Evolutionary conservation across 2,888 invertebrate species (phyloP), one percentile per base, ranked within the genome.

Genomic region (Coecobrya sp.): DNA sequence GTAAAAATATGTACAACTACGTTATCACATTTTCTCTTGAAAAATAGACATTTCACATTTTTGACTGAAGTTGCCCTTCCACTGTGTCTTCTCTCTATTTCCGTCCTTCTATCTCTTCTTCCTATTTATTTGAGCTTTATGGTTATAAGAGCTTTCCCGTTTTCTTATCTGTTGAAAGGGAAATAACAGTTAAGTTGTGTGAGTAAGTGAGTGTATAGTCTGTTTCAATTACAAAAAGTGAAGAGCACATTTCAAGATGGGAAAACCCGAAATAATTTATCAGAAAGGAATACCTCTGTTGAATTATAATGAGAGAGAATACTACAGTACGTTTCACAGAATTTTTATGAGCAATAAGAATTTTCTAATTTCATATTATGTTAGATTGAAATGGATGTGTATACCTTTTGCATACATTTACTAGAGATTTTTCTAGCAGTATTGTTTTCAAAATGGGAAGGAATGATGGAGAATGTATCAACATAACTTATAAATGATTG

Each of bases 231-330:
- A 70, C 86, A 30, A 42, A 19, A 70, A 55, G 45, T 19, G 49
- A 85, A 45, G 27, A 70, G 30, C 52, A 30, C 86, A 86, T 16
- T 65, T 45, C 81, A 55, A 55, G 55, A 55, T 16, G 65, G 70
- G 11, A 70, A 65, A 87, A 76, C 79, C 52, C 13, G 45, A 84
- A 89, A 89, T 89, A 89, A 89, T 89, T 89, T 84, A 89, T 89
- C 84, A 89, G 62, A 13, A 42, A 42, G n/a, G 36, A 25, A 36
- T 45, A 73, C 84, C 89, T 68, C 52, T 25, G 42, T 45, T 84
- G 89, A 89, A 89, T 89, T 73, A 84, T 84, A 84, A 89, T 89
- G 89, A 89, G 89, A 52, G 55, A 81, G 11, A 16, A 2, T n/a
- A 16, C 2, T 79, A 59, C 13, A 30, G 25, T 52, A 55, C 11